phyloP scores from a whole-genome alignment of 2,797 vertebrate genomes.

The Sorex maritimensis region DNA sequence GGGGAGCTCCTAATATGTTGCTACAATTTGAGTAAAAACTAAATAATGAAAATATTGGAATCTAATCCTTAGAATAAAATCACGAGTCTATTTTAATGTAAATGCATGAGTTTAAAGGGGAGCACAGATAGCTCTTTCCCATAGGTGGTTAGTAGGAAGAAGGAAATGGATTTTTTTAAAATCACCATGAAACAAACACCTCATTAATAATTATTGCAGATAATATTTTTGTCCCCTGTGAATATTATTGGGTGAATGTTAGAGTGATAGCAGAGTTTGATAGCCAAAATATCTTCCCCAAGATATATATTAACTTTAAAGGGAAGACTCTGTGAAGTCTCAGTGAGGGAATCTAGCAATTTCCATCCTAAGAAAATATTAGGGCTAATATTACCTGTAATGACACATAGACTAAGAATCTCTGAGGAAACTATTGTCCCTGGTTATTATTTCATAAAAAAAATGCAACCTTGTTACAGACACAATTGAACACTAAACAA shows the following conservation, averaged over 20 bases:
- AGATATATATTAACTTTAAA: background rate
- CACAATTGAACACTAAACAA: too few species aligned
- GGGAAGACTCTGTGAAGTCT: background rate
- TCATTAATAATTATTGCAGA: too few species aligned
- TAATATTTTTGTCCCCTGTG: too few species aligned
- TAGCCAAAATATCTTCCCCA: background rate
- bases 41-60: background rate
- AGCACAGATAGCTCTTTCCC: background rate
- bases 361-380: background rate
- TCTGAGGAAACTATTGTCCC: background rate
- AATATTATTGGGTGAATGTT: background rate
- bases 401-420: background rate
- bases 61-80: conserved; percentile 8
- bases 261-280: background rate
- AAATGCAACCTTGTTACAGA: too few species aligned
- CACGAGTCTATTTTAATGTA: background rate
- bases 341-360: background rate
- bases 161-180: background rate
- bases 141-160: background rate
- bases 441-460: background rate
- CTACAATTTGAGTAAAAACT: background rate
- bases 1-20: background rate
- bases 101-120: background rate
- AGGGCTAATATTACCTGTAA: background rate
- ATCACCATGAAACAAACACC: too few species aligned